Conservation (phyloP, 2,888 invertebrate species). For the Acrobeloides nanus region DNA sequence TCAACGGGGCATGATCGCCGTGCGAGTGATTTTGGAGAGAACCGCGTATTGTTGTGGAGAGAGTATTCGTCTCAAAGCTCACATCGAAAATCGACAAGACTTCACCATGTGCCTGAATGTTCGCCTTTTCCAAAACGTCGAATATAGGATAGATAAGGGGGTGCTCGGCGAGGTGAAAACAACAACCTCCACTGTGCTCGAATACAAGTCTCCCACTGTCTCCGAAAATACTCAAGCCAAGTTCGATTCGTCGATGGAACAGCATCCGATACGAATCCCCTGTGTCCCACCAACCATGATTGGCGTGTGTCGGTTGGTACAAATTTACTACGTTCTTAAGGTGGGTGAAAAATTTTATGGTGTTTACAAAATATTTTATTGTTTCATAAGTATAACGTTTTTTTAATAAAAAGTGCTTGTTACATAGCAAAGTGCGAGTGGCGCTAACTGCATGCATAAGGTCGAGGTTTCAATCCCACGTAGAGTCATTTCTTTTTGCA, state of each 20-base stretch:
- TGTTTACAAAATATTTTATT: too few relatives aligned
- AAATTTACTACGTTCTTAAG: conserved; percentile 69
- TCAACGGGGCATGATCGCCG: conserved; percentile 65
- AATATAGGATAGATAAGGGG: conserved; percentile 69
- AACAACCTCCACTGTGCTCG: conserved; percentile 65
- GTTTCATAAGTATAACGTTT: too few relatives aligned
- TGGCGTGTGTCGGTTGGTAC: conserved; percentile 67
- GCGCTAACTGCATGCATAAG: too few relatives aligned
- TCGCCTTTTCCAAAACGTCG: conserved; percentile 62
- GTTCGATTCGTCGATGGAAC: conserved; percentile 61
- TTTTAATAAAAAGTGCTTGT: too few relatives aligned
- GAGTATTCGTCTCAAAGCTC: conserved; percentile 41
- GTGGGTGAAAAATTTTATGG: conserved; percentile 56
- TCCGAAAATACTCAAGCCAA: conserved; percentile 57
- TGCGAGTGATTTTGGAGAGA: conserved; percentile 66
- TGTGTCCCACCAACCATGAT: conserved; percentile 69
- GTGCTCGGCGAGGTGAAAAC: conserved; percentile 69
- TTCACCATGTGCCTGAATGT: conserved; percentile 22
- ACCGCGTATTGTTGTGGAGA: conserved; percentile 65
- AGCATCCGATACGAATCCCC: conserved; percentile 64
- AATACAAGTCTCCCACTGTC: conserved; percentile 58
- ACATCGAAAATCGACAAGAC: conserved; percentile 60
- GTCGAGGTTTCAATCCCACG: too few relatives aligned
- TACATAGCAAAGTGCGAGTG: too few relatives aligned
- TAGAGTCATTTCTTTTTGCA: conserved; percentile 1